phyloP scores from a whole-genome alignment of 2,888 invertebrate genomes.

The Heterodera filipjevi region DNA sequence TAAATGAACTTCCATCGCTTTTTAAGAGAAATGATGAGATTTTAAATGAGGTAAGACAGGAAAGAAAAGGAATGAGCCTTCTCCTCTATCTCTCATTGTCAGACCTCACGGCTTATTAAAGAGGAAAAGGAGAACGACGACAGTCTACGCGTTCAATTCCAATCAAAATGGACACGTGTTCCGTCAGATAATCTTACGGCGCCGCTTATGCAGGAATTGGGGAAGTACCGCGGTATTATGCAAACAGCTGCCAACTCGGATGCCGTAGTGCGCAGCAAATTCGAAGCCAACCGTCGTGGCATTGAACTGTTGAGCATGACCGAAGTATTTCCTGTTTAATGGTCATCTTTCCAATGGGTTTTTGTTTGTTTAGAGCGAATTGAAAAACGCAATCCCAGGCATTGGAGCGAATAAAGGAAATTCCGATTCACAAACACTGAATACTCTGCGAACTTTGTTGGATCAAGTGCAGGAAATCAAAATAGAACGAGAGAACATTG shows the following conservation, averaged over 20 bases:
- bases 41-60: constrained; percentile 80
- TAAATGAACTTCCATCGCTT: constrained; percentile 85
- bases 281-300: constrained; percentile 77
- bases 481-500: constrained; percentile 85
- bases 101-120: constrained; percentile 73
- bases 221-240: constrained; percentile 87
- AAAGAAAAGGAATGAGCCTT: not conserved
- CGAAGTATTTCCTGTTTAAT: constrained; percentile 67
- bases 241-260: constrained; percentile 83
- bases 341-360: constrained; percentile 15
- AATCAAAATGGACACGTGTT: constrained; percentile 88
- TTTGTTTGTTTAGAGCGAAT: constrained; percentile 68
- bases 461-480: constrained; percentile 69
- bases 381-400: constrained; percentile 76
- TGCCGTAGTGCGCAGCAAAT: constrained; percentile 84
- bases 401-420: constrained; percentile 35
- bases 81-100: not conserved
- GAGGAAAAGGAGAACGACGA: constrained; percentile 90
- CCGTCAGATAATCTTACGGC: constrained; percentile 85
- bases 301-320: constrained; percentile 81
- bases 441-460: constrained; percentile 78
- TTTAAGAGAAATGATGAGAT: constrained; percentile 90
- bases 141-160: constrained; percentile 84
- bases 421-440: constrained; percentile 70
- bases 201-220: constrained; percentile 81